Conservation (phyloP, 2,797 vertebrate genomes). For the Pyrrhura leucotis region DNA sequence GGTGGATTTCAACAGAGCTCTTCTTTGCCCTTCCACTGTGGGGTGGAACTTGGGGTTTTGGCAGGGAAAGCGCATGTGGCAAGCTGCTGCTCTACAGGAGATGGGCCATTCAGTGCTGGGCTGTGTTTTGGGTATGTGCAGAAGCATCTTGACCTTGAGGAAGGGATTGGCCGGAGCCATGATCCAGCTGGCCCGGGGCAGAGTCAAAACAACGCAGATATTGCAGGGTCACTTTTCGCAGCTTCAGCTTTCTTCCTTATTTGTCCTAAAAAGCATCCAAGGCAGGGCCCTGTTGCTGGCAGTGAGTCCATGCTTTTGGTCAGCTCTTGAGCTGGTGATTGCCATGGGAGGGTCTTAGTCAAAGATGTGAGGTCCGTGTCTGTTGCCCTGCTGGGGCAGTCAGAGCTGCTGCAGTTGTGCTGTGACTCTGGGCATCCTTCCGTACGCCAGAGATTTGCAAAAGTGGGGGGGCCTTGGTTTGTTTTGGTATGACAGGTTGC, state of each 20-base stretch:
- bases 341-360: rapidly evolving
- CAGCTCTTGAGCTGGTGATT: rapidly evolving
- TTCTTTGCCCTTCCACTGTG: neutral
- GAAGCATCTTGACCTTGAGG: neutral
- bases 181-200: neutral
- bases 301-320: rapidly evolving
- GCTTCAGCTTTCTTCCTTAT: neutral
- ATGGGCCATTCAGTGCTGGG: rapidly evolving
- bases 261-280: neutral
- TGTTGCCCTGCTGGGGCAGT: rapidly evolving
- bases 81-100: neutral
- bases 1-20: neutral
- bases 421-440: neutral
- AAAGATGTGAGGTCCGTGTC: neutral
- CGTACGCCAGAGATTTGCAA: neutral
- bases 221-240: neutral
- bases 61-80: neutral
- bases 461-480: neutral
- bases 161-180: neutral
- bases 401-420: rapidly evolving
- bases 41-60: neutral
- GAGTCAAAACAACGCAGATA: neutral
- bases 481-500: neutral
- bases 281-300: rapidly evolving
- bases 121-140: neutral